Evolutionary conservation across 2,797 vertebrate species (phyloP), one percentile per base, ranked within the genome.

Genomic region (Lemur catta): DNA sequence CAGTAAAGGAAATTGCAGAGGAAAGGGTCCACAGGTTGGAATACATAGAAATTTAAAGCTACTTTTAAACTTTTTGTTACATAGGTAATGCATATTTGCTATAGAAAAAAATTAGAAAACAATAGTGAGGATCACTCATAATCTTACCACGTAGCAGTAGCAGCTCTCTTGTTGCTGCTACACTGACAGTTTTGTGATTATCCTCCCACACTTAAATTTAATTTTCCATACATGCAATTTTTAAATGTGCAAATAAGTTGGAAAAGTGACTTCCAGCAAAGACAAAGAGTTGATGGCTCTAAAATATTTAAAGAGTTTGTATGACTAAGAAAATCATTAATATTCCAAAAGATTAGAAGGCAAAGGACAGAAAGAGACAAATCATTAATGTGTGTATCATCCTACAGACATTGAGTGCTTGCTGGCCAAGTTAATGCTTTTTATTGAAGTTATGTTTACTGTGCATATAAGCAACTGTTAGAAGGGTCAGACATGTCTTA

Each of bases 1-100:
- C 33, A 65, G 33, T 94, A 90, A 82, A 74, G 91, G 84, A 87
- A 84, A 63, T 84, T 35, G 24, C 26, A 84, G 75, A 95, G 46
- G 74, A 82, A 88, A 89, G 30, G 26, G 33, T 89, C 74, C 48
- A 7, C 61, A 85, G 59, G 26, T 81, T 63, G 74, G 72, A 89
- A 74, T 59, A 59, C 55, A 43, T 78, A 28, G 88, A 59, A 85
- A 78, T 52, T 81, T 72, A 82, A 89, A 89, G 82, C 48, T 61
- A 43, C 57, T 93, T 93, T 74, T 24, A 89, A 76, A 67, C 69
- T 72, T 85, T 81, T 91, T 38, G 41, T 72, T 59, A 59, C 48
- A 52, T 65, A 72, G 55, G 41, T 71, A 81, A 24, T 92, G 20
- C 24, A 14, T 59, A 41, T 67, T 65, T 67, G 28, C 35, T 93